Base-by-base conservation (phyloP, 2,797 vertebrate species). In the Oreochromis grahami region DNA sequence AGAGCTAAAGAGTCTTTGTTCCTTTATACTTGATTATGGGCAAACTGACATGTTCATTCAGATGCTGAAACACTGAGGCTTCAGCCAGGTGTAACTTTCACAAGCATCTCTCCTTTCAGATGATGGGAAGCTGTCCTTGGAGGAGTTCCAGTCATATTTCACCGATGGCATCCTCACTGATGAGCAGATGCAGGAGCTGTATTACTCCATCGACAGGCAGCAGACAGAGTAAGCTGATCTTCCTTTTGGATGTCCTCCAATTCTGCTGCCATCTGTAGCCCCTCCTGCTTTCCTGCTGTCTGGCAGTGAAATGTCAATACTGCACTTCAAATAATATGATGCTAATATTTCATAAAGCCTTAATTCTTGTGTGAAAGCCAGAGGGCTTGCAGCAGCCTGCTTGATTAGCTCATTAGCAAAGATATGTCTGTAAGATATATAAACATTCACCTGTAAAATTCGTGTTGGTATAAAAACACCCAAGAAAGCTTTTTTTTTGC, bases 111-210 rank as follows among this genome's bases (percentile, higher is more conserved):
- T 88, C 24, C 79, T 92, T 82, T 81, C 96, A 98, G 98, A 99
- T 58, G 98, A 99, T 2, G 98, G 98, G 81, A 98, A 98, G 89
- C 96, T 99, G 88, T 98, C 98, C 32, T 96, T 98, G 92, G 98
- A 98, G 91, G 98, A 99, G 93, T 99, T 99, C 96, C 97, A 98
- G 95, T 98, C 97, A 7, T 98, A 98, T 90, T 99, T 98, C 63
- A 93, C 97, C 1, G 98, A 99, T 29, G 98, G 97, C n/a, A 96
- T 99, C 94, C 97, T 99, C 87, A 97, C 97, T 81, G 95, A 96
- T 0, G 95, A 96, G 89, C 98, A 98, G 95, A 97, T 99, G 95
- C 96, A 94, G 93, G 97, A 98, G 94, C 95, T 99, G 88, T 99
- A 98, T 94, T 94, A 89, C 70, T 95, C 97, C 93, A 97, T 99